A percentile compares a stretch with the other conserved stretches of the same genome.
These are phyloP conservation scores for Peromyscus aztecus DNA, from an alignment of 2,797 vertebrate genomes.

Conservation along the genomic window DNA sequence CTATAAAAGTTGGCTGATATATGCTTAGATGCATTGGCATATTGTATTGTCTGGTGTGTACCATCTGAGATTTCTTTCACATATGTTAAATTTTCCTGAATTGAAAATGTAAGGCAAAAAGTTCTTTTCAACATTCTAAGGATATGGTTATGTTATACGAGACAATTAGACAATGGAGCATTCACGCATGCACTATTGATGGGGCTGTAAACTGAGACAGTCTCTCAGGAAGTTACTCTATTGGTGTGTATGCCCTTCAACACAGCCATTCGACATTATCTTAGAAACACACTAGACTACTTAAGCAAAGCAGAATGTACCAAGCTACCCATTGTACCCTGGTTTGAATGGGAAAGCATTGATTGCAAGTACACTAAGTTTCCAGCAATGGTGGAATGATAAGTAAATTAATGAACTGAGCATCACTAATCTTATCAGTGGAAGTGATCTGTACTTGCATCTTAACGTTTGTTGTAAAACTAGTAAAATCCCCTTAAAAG, in stretches of 20 bases:
- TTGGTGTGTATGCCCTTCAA: conserved; percentile 18
- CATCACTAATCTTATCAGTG: not conserved
- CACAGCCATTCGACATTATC: not conserved
- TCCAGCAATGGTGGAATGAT: not conserved
- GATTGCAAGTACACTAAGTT: not conserved
- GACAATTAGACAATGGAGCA: not conserved
- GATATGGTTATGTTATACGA: conserved; percentile 65
- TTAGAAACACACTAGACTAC: not conserved
- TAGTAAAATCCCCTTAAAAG: conserved; percentile 39
- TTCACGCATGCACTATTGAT: conserved; percentile 74
- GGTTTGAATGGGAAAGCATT: not conserved
- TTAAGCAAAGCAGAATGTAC: not conserved
- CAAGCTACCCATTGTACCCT: not conserved
- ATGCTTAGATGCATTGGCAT: not conserved
- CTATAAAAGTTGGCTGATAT: not conserved
- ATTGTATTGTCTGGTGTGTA: conserved; percentile 2
- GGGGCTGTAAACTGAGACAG: conserved; percentile 65
- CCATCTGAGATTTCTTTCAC: conserved; percentile 26
- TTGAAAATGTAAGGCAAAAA: conserved; percentile 50
- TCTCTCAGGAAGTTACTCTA: conserved; percentile 60
- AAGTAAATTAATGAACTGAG: not conserved
- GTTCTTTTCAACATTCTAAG: not conserved
- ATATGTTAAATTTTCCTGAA: conserved; percentile 44
- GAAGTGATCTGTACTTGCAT: conserved; percentile 22
- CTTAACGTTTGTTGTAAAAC: conserved; percentile 4